Evolutionary conservation across 2,797 vertebrate species (phyloP).

Genomic region (Ctenopoma kingsleyae): DNA sequence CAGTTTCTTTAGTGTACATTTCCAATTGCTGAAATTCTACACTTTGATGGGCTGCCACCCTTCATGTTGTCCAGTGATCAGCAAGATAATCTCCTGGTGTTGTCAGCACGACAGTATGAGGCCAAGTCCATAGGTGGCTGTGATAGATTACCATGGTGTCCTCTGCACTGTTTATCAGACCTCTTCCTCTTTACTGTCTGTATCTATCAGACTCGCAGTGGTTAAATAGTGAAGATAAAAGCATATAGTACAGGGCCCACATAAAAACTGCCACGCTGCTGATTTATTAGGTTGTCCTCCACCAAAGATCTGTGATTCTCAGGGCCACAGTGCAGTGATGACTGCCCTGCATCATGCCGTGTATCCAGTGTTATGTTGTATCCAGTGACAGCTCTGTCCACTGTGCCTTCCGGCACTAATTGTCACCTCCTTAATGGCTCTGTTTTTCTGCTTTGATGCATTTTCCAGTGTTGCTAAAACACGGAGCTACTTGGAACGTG

Average conservation of each 20-base stretch:
- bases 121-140: slow-evolving; percentile 37
- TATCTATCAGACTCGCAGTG: slow-evolving; percentile 59
- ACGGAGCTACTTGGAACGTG: slow-evolving; percentile 26
- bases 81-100: slow-evolving; percentile 34
- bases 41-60: background rate
- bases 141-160: slow-evolving; percentile 56
- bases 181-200: slow-evolving; percentile 65
- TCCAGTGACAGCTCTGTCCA: slow-evolving; percentile 40
- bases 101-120: slow-evolving; percentile 35
- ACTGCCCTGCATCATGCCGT: slow-evolving; percentile 27
- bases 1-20: background rate
- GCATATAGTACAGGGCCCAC: slow-evolving; percentile 47
- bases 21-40: background rate
- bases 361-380: slow-evolving; percentile 21
- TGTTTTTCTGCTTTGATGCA: slow-evolving; percentile 46
- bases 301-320: slow-evolving; percentile 64
- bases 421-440: slow-evolving; percentile 46
- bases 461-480: slow-evolving; percentile 35
- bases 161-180: slow-evolving; percentile 66
- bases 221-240: slow-evolving; percentile 75
- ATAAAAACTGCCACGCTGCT: slow-evolving; percentile 59
- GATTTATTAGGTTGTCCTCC: slow-evolving; percentile 71
- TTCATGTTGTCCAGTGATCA: slow-evolving; percentile 22
- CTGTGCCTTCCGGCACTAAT: slow-evolving; percentile 35
- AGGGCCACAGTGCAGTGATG: slow-evolving; percentile 48